Percentiles rank a stretch among this genome's conserved stretches.
These are phyloP conservation scores for Perizoma flavofasciatum DNA, from an alignment of 2,888 invertebrate species.

Conservation along the genomic window DNA sequence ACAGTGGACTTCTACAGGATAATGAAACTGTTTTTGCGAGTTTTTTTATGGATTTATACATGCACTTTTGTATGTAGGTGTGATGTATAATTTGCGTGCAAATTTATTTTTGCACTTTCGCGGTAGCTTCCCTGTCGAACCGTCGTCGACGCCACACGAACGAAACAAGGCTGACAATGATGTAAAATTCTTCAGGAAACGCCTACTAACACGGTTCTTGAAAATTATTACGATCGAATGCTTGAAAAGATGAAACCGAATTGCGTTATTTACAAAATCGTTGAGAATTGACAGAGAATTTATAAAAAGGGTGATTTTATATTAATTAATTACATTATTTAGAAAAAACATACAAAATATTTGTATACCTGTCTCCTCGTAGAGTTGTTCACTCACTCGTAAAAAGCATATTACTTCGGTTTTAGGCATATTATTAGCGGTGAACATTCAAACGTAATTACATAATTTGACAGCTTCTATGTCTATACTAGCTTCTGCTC, in stretches of 20 bases:
- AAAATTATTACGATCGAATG: slow-evolving; percentile 15
- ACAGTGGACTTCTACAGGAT: no score
- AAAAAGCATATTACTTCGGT: no score
- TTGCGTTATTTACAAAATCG: slow-evolving; percentile 3
- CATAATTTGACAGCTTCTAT: slow-evolving; percentile 18
- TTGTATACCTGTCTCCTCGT: no score
- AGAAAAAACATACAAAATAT: no score
- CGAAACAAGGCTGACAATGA: slow-evolving; percentile 26
- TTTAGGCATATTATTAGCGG: not conserved
- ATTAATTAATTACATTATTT: no score
- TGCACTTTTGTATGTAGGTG: no score
- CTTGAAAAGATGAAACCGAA: slow-evolving; percentile 25
- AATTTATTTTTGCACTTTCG: slow-evolving; percentile 11
- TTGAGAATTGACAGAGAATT: not conserved
- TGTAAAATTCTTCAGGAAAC: slow-evolving; percentile 33
- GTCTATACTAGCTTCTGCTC: no score
- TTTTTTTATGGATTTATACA: no score
- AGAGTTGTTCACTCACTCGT: no score
- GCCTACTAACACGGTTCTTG: slow-evolving; percentile 30
- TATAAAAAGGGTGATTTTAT: not conserved
- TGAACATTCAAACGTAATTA: slow-evolving; percentile 24
- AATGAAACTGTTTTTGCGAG: no score
- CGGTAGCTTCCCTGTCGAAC: slow-evolving; percentile 14
- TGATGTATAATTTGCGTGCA: no score
- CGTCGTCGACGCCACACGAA: slow-evolving; percentile 4